A percentile compares a stretch with the other conserved stretches of the same genome.
Evolutionary conservation across 1,140 invertebrate species (phyloP).

Genomic region (Drosophila ercepeae): DNA sequence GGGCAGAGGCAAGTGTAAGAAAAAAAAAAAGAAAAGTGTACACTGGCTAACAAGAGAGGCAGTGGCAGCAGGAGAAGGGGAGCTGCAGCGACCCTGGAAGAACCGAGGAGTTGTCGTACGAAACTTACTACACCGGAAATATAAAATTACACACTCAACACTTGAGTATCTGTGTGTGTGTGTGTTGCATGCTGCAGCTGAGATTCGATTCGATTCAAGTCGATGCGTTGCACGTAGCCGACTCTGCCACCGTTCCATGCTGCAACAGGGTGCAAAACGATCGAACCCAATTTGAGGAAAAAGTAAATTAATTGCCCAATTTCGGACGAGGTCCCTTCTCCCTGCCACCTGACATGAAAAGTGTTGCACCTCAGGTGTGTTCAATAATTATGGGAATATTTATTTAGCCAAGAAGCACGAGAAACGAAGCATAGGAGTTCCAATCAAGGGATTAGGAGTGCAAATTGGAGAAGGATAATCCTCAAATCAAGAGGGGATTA

Average conservation of each 20-base stretch:
- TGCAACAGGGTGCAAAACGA: conserved; percentile 67
- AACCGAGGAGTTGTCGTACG: conserved; percentile 66
- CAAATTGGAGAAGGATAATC: background rate
- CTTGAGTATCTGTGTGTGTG: conserved; percentile 35
- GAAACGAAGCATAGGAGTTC: conserved; percentile 26
- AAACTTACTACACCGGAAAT: conserved; percentile 82
- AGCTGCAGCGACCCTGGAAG: conserved; percentile 67
- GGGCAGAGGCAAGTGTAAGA: conserved; percentile 42
- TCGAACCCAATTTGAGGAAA: conserved; percentile 62
- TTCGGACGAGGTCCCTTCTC: conserved; percentile 53
- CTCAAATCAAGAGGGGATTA: background rate
- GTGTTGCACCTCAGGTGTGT: conserved; percentile 70
- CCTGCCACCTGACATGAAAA: conserved; percentile 44
- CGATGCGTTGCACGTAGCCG: conserved; percentile 44
- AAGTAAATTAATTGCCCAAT: conserved; percentile 72
- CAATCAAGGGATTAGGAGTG: conserved; percentile 32
- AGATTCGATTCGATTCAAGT: conserved; percentile 48
- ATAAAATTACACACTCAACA: conserved; percentile 82
- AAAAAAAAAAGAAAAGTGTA: conserved; percentile 18
- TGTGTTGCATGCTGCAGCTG: conserved; percentile 71
- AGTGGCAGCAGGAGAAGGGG: conserved; percentile 23
- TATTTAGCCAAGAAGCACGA: conserved; percentile 40
- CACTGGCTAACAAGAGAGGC: conserved; percentile 45
- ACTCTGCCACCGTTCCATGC: conserved; percentile 4
- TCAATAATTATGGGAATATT: conserved; percentile 51